phyloP scores from a whole-genome alignment of 2,888 invertebrate species.

The Nebria salina region DNA sequence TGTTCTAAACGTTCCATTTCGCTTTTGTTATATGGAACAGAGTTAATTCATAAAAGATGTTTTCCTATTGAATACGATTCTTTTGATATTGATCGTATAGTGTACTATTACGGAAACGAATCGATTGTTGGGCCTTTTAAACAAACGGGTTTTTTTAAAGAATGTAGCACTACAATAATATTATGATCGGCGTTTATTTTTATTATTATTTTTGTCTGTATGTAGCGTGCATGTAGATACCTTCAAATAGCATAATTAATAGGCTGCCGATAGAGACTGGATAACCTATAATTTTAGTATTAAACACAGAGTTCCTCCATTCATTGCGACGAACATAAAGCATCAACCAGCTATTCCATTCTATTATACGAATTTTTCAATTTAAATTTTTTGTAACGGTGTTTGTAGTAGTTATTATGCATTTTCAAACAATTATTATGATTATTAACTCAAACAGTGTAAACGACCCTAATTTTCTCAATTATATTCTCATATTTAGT shows the following conservation, averaged over 20 bases:
- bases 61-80: background rate
- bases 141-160: background rate
- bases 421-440: background rate
- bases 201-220: background rate
- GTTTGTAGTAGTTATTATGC: background rate
- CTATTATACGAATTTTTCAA: background rate
- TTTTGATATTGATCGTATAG: background rate
- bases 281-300: background rate
- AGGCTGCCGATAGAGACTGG: background rate
- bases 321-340: background rate
- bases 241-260: slow-evolving; percentile 1
- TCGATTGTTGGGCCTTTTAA: background rate
- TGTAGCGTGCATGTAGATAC: background rate
- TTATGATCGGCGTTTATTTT: background rate
- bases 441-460: background rate
- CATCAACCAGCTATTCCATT: background rate
- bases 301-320: background rate
- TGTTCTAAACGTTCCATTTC: background rate
- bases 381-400: background rate
- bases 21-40: background rate
- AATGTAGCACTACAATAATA: background rate
- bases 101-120: slow-evolving; percentile 1
- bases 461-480: background rate
- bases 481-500: too few species aligned
- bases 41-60: background rate